phyloP scores from a whole-genome alignment of 2,113 vertebrate genomes.

The Antechinus flavipes region DNA sequence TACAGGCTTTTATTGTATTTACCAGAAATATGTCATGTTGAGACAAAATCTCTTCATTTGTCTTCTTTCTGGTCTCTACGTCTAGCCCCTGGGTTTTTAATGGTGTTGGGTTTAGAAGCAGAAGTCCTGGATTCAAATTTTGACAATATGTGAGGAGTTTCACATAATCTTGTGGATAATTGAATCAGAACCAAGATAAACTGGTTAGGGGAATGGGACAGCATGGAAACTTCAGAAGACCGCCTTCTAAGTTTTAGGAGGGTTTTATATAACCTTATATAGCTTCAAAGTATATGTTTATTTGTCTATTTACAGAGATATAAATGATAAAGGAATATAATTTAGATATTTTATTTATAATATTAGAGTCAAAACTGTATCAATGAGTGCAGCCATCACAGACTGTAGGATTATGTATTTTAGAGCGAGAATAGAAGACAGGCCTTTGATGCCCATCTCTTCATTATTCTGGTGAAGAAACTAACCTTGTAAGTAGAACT shows the following conservation, averaged over 20 bases:
- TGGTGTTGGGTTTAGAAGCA: background rate
- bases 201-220: background rate
- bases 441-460: background rate
- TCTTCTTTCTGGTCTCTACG: background rate
- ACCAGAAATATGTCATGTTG: background rate
- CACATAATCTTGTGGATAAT: background rate
- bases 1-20: background rate
- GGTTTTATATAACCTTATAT: background rate
- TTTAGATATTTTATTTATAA: background rate
- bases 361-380: background rate
- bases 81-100: background rate
- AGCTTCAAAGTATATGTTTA: background rate
- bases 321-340: background rate
- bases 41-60: background rate
- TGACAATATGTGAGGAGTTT: background rate
- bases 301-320: background rate
- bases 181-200: background rate
- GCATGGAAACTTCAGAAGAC: background rate
- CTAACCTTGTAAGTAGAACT: background rate
- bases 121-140: background rate
- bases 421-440: background rate
- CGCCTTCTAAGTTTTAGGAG: background rate
- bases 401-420: background rate
- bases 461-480: background rate
- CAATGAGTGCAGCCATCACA: background rate